Evolutionary conservation across 2,113 vertebrate genomes (phyloP), one percentile per base, ranked within the genome.

Genomic region (Gadus chalcogrammus): DNA sequence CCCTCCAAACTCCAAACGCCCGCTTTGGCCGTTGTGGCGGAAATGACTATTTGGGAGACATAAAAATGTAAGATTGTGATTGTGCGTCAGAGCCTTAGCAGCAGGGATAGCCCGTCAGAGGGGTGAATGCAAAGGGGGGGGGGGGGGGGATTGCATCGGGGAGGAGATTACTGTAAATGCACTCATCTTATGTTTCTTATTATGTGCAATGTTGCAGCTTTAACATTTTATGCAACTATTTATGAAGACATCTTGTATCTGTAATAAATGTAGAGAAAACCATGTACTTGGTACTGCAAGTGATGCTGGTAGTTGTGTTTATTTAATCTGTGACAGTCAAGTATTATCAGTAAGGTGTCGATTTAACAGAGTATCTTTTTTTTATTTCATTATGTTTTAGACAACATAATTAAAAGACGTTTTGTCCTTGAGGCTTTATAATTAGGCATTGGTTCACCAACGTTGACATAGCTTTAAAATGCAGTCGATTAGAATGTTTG

Each of bases 141-240:
- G n/a, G 74, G 52, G 38, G 73, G 38, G 73, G 12, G 42, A 12
- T 48, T 48, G 42, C 42, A 48, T 9, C 42, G 5, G 75, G 38
- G 76, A 81, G 69, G 73, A 91, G 86, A 89, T 74, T 93, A 93
- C 92, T 97, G 94, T 95, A 95, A 96, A 97, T 95, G 95, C 95
- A 96, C 94, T 97, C 94, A 89, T 83, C 89, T 64, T 94, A 93
- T 86, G 86, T 93, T 96, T 92, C 92, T 91, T 92, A 95, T 93
- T 94, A 97, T 94, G 96, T 99, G 97, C 96, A 98, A 98, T 99
- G 95, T 98, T 93, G 94, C 96, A 92, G 96, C 95, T 97, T 99
- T 95, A 96, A 95, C 94, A 94, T 98, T 98, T 97, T 96, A 98
- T 97, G 96, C 97, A 98, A 96, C 94, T 97, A 95, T 99, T 99